Percentiles rank a stretch among this genome's conserved stretches.
These are phyloP conservation scores for Pseudolaguvia tuberculata DNA, from an alignment of 2,113 vertebrate genomes.

Conservation along the genomic window DNA sequence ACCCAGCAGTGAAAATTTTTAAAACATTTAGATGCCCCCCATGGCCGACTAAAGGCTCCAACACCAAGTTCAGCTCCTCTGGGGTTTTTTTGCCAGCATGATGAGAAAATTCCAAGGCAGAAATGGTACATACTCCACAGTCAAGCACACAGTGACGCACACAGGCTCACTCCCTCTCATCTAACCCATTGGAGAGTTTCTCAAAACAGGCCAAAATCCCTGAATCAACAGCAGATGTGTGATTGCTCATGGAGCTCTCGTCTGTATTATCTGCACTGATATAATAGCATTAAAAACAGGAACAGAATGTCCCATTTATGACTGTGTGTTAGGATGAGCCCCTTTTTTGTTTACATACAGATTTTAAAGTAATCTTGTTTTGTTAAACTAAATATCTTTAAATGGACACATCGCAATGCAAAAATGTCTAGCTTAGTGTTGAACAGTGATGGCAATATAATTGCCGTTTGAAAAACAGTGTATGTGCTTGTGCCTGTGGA, in stretches of 20 bases:
- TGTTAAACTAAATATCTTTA: not conserved
- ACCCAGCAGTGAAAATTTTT: not conserved
- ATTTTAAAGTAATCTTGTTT: not conserved
- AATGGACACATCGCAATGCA: not conserved
- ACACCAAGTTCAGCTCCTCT: not conserved
- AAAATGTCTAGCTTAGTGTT: not conserved
- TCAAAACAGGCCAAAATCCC: not conserved
- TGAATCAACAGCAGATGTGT: constrained; percentile 25
- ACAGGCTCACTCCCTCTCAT: not conserved
- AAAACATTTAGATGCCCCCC: not conserved
- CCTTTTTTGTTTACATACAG: not conserved
- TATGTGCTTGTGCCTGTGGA: constrained; percentile 17
- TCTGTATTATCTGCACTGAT: constrained; percentile 7
- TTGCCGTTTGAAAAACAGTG: not conserved
- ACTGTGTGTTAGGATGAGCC: not conserved
- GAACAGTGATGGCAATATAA: not conserved
- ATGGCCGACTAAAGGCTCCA: not conserved
- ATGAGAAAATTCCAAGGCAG: constrained; percentile 30
- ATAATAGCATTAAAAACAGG: constrained; percentile 5
- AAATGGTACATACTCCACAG: constrained; percentile 13
- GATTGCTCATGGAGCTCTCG: not conserved
- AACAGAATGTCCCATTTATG: not conserved
- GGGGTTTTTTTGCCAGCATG: constrained; percentile 1
- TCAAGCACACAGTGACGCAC: not conserved
- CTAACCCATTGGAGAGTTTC: constrained; percentile 1